Base-by-base conservation (phyloP, 2,113 vertebrate species). In the Murina feae region DNA sequence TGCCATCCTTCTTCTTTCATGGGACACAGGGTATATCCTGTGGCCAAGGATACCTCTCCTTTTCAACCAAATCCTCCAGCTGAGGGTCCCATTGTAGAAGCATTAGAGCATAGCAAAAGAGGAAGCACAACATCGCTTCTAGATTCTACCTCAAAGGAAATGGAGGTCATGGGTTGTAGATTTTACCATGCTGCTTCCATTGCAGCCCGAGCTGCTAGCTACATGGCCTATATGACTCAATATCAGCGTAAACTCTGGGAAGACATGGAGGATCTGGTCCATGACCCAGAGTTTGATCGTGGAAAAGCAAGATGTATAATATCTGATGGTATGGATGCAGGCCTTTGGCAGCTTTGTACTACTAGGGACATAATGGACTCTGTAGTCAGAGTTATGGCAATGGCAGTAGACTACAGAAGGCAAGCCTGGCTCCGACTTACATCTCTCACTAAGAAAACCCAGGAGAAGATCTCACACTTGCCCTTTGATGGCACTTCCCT, bases 171-270 rank as follows among this genome's bases (percentile, higher is more conserved):
- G 97, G 96, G 96, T 76, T 97, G 96, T 84, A 97, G 96, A n/a
- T 97, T 97, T 85, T 97, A 97, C 81, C 96, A 97, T 1, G 96
- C 96, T 89, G 94, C 95, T 86, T 97, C 96, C 28, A 97, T 97
- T 71, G 96, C 96, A 60, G 96, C 97, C 18, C 96, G 95, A 66
- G 96, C 96, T 93, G 96, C 96, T 87, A 97, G 96, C 90, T 97
- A 96, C 65, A 94, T 97, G 96, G 96, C 96, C 44, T 97, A 96
- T 79, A 96, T 97, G 96, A 97, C 95, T 79, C 96, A 95, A 2
- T 97, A 97, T 95, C 97, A 97, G 74, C 96, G 97, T 92, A 97
- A 97, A 85, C 96, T 97, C 14, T 97, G 96, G 96, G 96, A 97
- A 90, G 96, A 97, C 68, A 97, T 97, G 96, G 96, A 97, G 71